Percentiles rank a stretch among this genome's conserved stretches.
phyloP scores from a whole-genome alignment of 2,888 invertebrate species.

The Abrostola tripartita region DNA sequence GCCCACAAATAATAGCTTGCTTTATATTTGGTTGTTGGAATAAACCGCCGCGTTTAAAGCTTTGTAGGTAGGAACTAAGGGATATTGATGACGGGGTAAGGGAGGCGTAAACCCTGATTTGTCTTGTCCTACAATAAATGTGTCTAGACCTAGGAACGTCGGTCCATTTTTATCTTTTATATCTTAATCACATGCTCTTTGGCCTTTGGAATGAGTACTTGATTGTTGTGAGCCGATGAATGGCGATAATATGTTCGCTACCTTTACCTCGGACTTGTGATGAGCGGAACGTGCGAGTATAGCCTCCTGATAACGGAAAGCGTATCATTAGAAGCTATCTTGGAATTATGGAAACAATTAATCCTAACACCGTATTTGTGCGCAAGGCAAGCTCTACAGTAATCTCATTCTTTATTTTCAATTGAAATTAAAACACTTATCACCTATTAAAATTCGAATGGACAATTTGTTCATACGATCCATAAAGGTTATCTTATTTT shows the following conservation, averaged over 20 bases:
- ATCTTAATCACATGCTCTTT: conserved; percentile 3
- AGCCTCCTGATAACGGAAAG: no score
- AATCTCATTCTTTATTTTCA: no score
- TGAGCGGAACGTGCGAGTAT: no score
- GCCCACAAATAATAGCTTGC: conserved; percentile 26
- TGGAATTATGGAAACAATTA: no score
- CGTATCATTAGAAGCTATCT: no score
- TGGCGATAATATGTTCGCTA: no score
- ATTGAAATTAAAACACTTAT: neutral
- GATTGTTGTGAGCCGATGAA: no score
- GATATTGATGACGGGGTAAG: conserved; percentile 53
- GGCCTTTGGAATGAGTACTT: no score
- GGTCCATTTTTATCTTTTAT: conserved; percentile 22
- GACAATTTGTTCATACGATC: neutral
- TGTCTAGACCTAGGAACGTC: conserved; percentile 19
- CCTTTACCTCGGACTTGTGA: no score
- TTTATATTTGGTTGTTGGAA: conserved; percentile 49
- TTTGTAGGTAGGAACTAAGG: conserved; percentile 34
- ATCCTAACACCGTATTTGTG: no score
- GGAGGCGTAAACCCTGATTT: conserved; percentile 51
- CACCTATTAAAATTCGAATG: neutral
- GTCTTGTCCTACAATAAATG: conserved; percentile 39
- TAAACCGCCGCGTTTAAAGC: conserved; percentile 43
- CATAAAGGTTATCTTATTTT: no score
- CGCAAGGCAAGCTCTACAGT: no score